Base-by-base conservation (phyloP, 2,113 vertebrate genomes). In the Entosphenus tridentatus region DNA sequence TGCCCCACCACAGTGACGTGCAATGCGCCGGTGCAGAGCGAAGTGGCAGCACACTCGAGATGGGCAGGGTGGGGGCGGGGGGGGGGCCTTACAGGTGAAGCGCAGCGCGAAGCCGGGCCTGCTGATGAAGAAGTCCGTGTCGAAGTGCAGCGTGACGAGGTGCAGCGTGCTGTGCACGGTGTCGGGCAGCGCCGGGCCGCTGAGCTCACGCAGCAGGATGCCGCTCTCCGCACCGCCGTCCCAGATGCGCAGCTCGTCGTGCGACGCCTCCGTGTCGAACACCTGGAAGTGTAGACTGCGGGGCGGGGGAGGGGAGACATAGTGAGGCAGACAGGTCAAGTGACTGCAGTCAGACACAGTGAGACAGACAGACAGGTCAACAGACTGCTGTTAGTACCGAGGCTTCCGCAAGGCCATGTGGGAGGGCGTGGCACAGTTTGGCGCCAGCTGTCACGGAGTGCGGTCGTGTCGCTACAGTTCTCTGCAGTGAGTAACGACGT, bases 101-200 rank as follows among this genome's bases (percentile, higher is more conserved):
- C 92, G 89, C 71, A 98, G 74, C 73, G 92, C 87, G 1, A 98
- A 97, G 70, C 93, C 93, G 72, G 96, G 90, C 72, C 96, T 98
- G 86, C 92, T 97, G 58, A 92, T 98, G 80, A 98, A 98, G 81
- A 97, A 97, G 75, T 98, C 93, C 0, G 92, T 98, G 80, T 84
- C 95, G 80, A 98, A 97, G 77, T 95, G 92, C 70, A 98, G 80
- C 68, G 87, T 87, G 72, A 98, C 76, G 0, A 88, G 84, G 78
- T 75, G 93, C 78, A 96, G 96, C 70, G 93, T 98, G 77, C 92
- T 96, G 77, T 95, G 93, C 68, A 88, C 77, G 1, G 96, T 88
- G 1, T 76, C 74, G 1, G 90, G 92, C 62, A 95, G 71, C 9
- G 57, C 16, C 0, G 89, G 83, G 7, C 93, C 93, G 0, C 91